Percentiles rank a stretch among this genome's conserved stretches.
phyloP scores from a whole-genome alignment of 2,797 vertebrate genomes.

The Poecilia wingei region DNA sequence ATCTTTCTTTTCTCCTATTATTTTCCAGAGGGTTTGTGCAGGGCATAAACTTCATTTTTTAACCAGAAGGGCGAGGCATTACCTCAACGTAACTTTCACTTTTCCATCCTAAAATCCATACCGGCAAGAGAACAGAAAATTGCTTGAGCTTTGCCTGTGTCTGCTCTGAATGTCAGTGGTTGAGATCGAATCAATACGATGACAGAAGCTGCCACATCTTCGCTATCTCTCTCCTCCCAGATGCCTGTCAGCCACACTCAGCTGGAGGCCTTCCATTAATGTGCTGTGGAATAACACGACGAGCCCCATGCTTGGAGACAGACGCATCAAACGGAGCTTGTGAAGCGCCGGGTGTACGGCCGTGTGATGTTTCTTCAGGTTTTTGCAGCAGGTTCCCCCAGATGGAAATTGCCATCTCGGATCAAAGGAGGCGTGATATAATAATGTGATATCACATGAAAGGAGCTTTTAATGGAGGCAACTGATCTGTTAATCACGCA shows the following conservation, averaged over 20 bases:
- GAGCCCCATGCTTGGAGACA: conserved; percentile 60
- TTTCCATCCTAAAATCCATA: conserved; percentile 62
- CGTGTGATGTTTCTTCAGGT: conserved; percentile 56
- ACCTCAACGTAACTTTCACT: conserved; percentile 55
- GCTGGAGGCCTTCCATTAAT: conserved; percentile 71
- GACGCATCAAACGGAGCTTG: conserved; percentile 65
- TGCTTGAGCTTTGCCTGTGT: conserved; percentile 53
- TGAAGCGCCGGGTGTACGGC: conserved; percentile 63
- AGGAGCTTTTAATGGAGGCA: conserved; percentile 27
- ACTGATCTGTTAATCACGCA: conserved; percentile 55
- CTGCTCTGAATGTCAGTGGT: conserved; percentile 65
- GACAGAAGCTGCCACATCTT: conserved; percentile 70
- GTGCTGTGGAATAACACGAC: conserved; percentile 67
- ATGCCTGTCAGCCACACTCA: conserved; percentile 73
- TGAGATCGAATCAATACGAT: conserved; percentile 71
- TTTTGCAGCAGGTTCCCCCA: conserved; percentile 52
- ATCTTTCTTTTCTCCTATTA: conserved; percentile 33
- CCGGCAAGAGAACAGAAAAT: conserved; percentile 57
- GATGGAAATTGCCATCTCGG: conserved; percentile 55
- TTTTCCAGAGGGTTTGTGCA: conserved; percentile 40
- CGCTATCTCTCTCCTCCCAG: conserved; percentile 63
- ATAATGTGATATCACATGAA: conserved; percentile 53
- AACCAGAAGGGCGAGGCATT: conserved; percentile 30
- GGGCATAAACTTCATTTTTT: conserved; percentile 51
- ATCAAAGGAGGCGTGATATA: conserved; percentile 53